phyloP scores from a whole-genome alignment of 2,888 invertebrate species.

The Trachelus tabidus region DNA sequence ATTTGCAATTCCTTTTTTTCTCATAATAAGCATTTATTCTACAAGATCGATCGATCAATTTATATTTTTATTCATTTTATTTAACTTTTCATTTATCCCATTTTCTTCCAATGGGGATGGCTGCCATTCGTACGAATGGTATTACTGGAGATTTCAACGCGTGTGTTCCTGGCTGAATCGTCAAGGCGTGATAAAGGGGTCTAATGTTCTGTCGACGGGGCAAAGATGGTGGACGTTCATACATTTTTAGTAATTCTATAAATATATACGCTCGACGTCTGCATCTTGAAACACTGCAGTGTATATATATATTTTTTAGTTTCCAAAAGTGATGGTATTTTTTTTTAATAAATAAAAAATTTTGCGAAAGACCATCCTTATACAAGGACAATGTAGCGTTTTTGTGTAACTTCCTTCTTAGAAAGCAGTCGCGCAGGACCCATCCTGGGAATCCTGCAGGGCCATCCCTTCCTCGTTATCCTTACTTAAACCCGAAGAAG shows the following conservation, averaged over 20 bases:
- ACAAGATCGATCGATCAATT: too few relatives aligned
- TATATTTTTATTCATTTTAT: too few relatives aligned
- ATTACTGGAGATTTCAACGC: not conserved
- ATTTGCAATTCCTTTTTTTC: too few relatives aligned
- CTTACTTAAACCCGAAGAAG: not conserved
- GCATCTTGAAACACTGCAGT: not conserved
- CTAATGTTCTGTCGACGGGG: constrained; percentile 16
- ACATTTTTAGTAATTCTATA: constrained; percentile 29
- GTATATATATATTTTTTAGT: too few relatives aligned
- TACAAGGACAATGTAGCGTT: not conserved
- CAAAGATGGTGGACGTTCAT: constrained; percentile 25
- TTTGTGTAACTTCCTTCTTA: not conserved
- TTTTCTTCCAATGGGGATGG: too few relatives aligned
- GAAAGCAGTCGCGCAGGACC: not conserved
- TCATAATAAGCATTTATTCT: too few relatives aligned
- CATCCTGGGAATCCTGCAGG: not conserved
- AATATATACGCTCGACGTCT: not conserved
- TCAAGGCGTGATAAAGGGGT: constrained; percentile 31
- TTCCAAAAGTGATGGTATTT: not conserved
- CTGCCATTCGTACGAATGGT: too few relatives aligned
- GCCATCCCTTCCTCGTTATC: not conserved
- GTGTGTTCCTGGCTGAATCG: constrained; percentile 26
- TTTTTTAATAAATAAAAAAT: not conserved
- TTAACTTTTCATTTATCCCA: too few relatives aligned
- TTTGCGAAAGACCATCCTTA: not conserved